Percentiles rank a stretch among this genome's conserved stretches.
Conservation (phyloP, 2,888 invertebrate species). For the Pasiphila rectangulata region DNA sequence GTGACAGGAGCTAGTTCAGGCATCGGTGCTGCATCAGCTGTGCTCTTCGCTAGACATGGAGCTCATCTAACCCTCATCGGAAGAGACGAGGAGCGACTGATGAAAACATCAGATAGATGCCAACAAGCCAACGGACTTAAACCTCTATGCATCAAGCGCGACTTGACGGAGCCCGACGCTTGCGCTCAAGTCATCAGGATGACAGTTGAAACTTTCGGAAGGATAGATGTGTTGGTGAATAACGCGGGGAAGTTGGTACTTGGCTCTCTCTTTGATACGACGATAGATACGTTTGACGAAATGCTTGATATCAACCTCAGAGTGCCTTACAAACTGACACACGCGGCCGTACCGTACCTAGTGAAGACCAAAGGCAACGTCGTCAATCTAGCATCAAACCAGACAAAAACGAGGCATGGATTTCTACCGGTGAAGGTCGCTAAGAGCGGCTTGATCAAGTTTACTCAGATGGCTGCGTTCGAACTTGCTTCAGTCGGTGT, state of each 20-base stretch:
- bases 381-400: slow-evolving; percentile 93
- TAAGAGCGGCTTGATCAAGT: slow-evolving; percentile 45
- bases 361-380: slow-evolving; percentile 88
- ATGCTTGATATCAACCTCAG: slow-evolving; percentile 91
- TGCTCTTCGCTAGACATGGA: slow-evolving; percentile 49
- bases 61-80: slow-evolving; percentile 53
- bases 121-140: slow-evolving; percentile 34
- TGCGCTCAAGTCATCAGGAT: slow-evolving; percentile 82
- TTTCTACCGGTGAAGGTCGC: slow-evolving; percentile 44
- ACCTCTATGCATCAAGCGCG: slow-evolving; percentile 70
- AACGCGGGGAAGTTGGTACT: slow-evolving; percentile 88
- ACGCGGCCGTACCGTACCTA: slow-evolving; percentile 89
- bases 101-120: slow-evolving; percentile 43
- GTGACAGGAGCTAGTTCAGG: slow-evolving; percentile 62
- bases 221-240: slow-evolving; percentile 88
- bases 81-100: slow-evolving; percentile 50
- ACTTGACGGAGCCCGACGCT: slow-evolving; percentile 83
- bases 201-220: slow-evolving; percentile 83
- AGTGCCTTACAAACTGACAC: slow-evolving; percentile 86
- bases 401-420: slow-evolving; percentile 74
- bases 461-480: slow-evolving; percentile 47
- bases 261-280: slow-evolving; percentile 87
- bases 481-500: slow-evolving; percentile 46
- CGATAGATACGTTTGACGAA: slow-evolving; percentile 89
- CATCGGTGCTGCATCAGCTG: slow-evolving; percentile 55